phyloP scores from a whole-genome alignment of 2,888 invertebrate species.

The Sepioteuthis lessoniana region DNA sequence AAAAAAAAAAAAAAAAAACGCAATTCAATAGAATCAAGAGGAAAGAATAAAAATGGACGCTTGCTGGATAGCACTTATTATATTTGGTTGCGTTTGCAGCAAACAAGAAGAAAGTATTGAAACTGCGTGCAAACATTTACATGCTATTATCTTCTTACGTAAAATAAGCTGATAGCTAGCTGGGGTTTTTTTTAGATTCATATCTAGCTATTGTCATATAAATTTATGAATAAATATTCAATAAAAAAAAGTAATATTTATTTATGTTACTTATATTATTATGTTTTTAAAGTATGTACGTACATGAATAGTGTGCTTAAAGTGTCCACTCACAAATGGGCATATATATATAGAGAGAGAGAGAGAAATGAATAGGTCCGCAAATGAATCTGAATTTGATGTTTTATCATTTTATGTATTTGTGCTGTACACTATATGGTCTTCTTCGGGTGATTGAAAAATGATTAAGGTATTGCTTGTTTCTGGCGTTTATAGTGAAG shows the following conservation, averaged over 20 bases:
- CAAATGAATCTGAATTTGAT: no score
- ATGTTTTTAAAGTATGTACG: neutral
- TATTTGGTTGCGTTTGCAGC: neutral
- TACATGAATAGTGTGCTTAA: no score
- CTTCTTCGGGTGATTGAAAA: no score
- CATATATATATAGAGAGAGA: no score
- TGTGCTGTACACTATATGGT: no score
- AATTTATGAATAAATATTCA: neutral
- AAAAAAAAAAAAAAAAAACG: neutral
- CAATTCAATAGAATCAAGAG: neutral
- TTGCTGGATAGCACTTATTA: neutral
- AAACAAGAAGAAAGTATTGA: neutral
- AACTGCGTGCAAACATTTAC: slow-evolving; percentile 3
- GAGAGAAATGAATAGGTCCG: no score
- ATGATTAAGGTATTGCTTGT: no score
- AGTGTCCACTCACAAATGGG: no score
- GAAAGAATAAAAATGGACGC: neutral
- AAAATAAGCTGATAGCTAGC: neutral
- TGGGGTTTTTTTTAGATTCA: neutral
- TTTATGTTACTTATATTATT: neutral
- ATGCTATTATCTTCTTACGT: neutral
- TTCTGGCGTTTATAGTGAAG: no score
- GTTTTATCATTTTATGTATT: no score
- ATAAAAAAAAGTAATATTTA: neutral
- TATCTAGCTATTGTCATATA: neutral